A percentile compares a stretch with the other conserved stretches of the same genome.
These are phyloP conservation scores for Eclectus roratus DNA, from an alignment of 2,113 vertebrate genomes.

Conservation along the genomic window DNA sequence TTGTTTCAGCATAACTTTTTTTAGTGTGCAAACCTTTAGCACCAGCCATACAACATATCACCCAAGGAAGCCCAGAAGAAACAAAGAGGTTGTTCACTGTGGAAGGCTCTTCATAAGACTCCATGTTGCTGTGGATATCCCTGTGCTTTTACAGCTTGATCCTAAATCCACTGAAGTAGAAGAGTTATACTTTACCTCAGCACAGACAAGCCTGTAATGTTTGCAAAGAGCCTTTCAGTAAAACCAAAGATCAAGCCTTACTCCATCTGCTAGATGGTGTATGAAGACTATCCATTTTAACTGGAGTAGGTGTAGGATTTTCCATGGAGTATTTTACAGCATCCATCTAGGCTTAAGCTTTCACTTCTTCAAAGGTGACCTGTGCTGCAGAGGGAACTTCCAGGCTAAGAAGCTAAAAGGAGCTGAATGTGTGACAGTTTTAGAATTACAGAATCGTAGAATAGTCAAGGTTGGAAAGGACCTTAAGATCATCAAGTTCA, in stretches of 20 bases:
- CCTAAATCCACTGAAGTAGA: background rate
- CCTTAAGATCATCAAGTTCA: background rate
- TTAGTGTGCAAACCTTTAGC: background rate
- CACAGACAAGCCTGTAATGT: background rate
- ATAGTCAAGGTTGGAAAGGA: background rate
- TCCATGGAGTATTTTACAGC: background rate
- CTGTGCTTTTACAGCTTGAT: background rate
- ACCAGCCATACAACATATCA: background rate
- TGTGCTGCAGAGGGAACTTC: background rate
- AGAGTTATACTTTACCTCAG: background rate
- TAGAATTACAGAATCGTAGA: background rate
- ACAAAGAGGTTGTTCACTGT: rapidly evolving
- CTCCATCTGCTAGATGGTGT: background rate
- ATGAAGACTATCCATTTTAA: background rate
- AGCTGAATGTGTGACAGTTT: background rate
- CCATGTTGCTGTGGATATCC: background rate
- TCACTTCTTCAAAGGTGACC: background rate
- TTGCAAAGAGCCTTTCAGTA: background rate
- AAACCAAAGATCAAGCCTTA: background rate
- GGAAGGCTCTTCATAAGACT: background rate
- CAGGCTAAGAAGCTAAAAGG: background rate
- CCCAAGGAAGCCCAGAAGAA: background rate
- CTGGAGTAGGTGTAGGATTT: background rate
- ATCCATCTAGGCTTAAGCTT: background rate
- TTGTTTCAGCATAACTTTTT: background rate